Base-by-base conservation (phyloP, 2,888 invertebrate genomes). In the Venustoraphidia nigricollis region DNA sequence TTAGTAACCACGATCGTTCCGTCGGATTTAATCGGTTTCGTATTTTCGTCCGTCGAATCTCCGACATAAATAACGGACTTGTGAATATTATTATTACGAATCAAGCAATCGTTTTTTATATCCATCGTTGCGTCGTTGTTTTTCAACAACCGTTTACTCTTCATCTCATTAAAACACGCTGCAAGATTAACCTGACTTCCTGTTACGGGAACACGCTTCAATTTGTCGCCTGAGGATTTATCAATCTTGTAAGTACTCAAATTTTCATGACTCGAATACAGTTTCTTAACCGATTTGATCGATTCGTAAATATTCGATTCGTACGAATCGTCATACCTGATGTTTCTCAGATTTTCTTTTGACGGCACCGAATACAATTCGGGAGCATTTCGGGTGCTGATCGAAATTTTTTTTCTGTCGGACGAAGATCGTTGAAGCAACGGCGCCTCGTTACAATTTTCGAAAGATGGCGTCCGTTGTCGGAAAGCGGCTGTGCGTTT, bases 91-190 rank as follows among this genome's bases (percentile, higher is more conserved):
- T 45, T 37, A 45, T 13, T 38, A 47, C 39, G 8, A 17, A 10
- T 34, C 35, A 13, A 9, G 17, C 17, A 42, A 9, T 27, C 14
- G 17, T 27, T 13, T 45, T 45, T 45, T 9, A 45, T 38, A 17
- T 45, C 45, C 10, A 70, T 63, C 2, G 64, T 70, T 1, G 70
- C 70, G 51, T 72, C 72, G 52, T 70, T 70, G 46, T 67, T 45
- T 14, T 52, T 41, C 8, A 35, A 64, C 62, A 55, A 62, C 46
- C 37, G 45, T 37, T 50, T 51, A 39, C 37, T 36, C 46, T 47
- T 53, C 54, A 69, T 59, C 60, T 68, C 72, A 49, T 71, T 71
- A 53, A 72, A 72, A 54, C 72, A 72, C n/a, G 69, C 52, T 10
- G 53, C 51, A 36, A 56, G 47, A 41, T 70, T 50, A 65, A 68